Conservation (phyloP, 2,888 invertebrate genomes). For the Sarcophaga subvicina region DNA sequence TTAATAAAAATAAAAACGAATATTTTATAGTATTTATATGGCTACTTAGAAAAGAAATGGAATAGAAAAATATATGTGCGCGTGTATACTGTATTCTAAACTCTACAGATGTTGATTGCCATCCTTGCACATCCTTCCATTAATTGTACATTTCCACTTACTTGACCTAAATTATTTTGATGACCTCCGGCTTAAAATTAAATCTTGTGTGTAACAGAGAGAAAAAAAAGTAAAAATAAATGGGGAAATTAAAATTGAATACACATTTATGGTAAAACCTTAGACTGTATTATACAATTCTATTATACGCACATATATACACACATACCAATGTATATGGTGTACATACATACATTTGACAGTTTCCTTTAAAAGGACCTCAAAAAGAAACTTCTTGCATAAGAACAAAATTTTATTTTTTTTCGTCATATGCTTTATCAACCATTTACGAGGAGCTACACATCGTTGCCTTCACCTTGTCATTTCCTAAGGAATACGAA, state of each 20-base stretch:
- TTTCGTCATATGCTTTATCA: conserved; percentile 1
- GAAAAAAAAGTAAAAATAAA: neutral
- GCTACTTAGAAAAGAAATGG: no score
- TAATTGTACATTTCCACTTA: neutral
- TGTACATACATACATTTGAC: neutral
- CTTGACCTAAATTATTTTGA: conserved; percentile 24
- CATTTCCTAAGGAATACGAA: conserved; percentile 9
- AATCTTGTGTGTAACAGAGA: neutral
- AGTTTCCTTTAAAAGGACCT: neutral
- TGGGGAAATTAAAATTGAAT: neutral
- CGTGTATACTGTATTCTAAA: no score
- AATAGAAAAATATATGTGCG: no score
- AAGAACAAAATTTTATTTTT: neutral
- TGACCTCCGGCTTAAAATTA: conserved; percentile 9
- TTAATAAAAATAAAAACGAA: no score
- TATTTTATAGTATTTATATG: no score
- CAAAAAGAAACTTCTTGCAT: neutral
- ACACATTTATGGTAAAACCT: neutral
- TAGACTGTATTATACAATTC: neutral
- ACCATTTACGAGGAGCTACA: conserved; percentile 25
- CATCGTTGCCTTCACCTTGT: conserved; percentile 57
- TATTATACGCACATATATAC: neutral
- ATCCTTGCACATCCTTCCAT: no score
- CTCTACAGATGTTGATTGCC: no score
- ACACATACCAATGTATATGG: neutral